Base-by-base conservation (phyloP, 2,888 invertebrate genomes). In the Hesperia comma region DNA sequence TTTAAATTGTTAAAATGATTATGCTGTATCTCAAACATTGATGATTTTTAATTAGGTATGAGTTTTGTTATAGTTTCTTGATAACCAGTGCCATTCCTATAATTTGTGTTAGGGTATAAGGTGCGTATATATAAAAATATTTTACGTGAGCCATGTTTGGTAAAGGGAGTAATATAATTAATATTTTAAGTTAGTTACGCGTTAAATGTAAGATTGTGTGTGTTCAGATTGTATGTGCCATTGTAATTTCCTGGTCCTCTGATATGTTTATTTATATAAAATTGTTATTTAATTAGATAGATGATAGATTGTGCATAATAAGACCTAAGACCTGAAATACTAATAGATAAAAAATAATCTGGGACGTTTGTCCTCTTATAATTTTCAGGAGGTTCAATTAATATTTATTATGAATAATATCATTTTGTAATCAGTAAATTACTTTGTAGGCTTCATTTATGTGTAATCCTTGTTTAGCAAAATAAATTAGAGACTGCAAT, bases 31-130 rank as follows among this genome's bases (percentile, higher is more conserved):
- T 26, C 0, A 37, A 37, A 37, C 10, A 37, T 12, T 37, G 2
- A 37, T 37, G 1, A 37, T 12, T 37, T 37, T 37, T 37, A 33
- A n/a, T n/a, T 33, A 37, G 37, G 37, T 37, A 37, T 37, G 10
- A 10, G 37, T 37, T 37, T 37, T 37, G 37, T 2, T 0, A 12
- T 37, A 37, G 10, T 37, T 37, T 37, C 37, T 12, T 37, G 26
- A 26, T 37, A 37, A 46, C 43, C 43, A 46, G 43, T 46, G 43
- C 43, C 43, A 46, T 46, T 46, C 43, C 43, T 46, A 15, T 46
- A 46, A 8, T 46, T 46, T 46, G 12, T 12, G 6, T 46, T 46
- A 46, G 15, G 15, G 15, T 15, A 10, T 15, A 7, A 43, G 6
- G n/a, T 6, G 12, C 15, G 43, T 17, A 17, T 46, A 46, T 43